These are phyloP conservation scores for Podarcis raffonei DNA, from an alignment of 2,113 vertebrate species.

Conservation along the genomic window DNA sequence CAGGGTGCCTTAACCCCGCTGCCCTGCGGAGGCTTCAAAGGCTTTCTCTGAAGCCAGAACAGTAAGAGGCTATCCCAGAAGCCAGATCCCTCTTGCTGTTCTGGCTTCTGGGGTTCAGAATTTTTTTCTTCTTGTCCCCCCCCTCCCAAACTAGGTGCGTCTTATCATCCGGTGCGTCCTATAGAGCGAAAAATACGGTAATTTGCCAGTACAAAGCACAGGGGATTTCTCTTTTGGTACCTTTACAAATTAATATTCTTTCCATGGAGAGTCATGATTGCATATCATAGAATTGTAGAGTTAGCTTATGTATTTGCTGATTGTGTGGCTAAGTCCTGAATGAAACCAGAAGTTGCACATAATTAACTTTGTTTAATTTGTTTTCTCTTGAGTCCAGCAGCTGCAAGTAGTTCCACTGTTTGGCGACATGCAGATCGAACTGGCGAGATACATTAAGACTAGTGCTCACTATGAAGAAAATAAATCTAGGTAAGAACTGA, in stretches of 20 bases:
- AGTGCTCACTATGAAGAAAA: constrained; percentile 98
- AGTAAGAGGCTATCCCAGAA: too few species aligned
- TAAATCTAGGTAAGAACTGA: constrained; percentile 88
- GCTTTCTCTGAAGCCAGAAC: too few species aligned
- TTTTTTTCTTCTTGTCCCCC: too few species aligned
- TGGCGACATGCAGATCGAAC: constrained; percentile 98
- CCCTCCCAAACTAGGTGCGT: too few species aligned
- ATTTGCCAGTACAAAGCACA: background rate
- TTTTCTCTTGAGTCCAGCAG: constrained; percentile 79
- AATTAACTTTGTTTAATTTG: constrained; percentile 10
- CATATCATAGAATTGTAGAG: background rate
- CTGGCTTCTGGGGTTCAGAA: too few species aligned
- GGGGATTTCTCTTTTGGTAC: background rate
- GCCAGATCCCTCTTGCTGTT: too few species aligned
- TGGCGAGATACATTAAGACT: constrained; percentile 97
- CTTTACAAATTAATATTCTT: background rate
- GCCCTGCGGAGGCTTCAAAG: too few species aligned
- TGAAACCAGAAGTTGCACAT: background rate
- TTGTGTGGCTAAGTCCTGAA: background rate
- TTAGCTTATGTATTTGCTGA: background rate
- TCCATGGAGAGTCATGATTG: background rate
- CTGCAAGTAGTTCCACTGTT: constrained; percentile 97
- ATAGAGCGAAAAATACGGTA: too few species aligned
- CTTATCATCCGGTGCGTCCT: too few species aligned
- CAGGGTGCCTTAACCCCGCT: too few species aligned